Percentiles rank a stretch among this genome's conserved stretches.
phyloP scores from a whole-genome alignment of 2,113 vertebrate species.

The Microtus pennsylvanicus region DNA sequence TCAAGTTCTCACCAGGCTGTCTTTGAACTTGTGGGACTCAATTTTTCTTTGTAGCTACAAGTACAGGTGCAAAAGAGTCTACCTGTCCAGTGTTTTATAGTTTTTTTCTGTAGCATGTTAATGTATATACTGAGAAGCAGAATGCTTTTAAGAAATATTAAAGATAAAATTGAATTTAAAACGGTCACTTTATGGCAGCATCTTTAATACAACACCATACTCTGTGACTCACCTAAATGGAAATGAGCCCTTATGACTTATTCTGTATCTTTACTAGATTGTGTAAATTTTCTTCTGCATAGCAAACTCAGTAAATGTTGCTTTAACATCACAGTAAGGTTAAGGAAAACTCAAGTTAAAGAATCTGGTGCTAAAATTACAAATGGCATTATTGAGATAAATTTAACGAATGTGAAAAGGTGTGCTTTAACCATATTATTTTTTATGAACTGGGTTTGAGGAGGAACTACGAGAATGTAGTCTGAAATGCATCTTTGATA shows the following conservation, averaged over 20 bases:
- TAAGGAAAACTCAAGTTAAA: neutral
- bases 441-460: slow-evolving; percentile 11
- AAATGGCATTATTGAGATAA: neutral
- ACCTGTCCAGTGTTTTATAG: neutral
- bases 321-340: neutral
- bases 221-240: neutral
- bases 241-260: neutral
- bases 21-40: neutral
- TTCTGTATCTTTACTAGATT: neutral
- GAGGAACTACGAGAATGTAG: neutral
- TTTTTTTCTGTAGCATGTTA: neutral
- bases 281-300: neutral
- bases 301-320: neutral
- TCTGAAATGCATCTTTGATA: neutral
- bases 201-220: neutral
- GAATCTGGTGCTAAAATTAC: neutral
- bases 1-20: neutral
- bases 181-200: neutral
- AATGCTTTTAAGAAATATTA: neutral
- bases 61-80: no score
- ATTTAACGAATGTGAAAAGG: neutral
- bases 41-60: neutral
- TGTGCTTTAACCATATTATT: neutral
- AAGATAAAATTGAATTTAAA: neutral
- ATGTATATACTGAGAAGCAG: neutral